phyloP scores from a whole-genome alignment of 2,797 vertebrate genomes.

The Lepilemur septentrionalis region DNA sequence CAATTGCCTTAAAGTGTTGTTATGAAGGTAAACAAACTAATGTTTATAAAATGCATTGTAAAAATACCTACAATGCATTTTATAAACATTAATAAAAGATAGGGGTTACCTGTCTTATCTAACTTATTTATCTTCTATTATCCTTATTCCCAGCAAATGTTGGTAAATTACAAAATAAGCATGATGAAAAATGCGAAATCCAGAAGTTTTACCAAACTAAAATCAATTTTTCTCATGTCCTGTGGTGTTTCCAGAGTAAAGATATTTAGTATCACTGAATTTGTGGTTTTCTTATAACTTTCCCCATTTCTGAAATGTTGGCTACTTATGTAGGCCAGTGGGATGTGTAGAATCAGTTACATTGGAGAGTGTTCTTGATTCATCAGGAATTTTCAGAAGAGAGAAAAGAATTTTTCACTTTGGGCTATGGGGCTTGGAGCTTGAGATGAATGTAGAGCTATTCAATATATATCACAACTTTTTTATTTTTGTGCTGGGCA shows the following conservation, averaged over 20 bases:
- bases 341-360: neutral
- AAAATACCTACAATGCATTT: neutral
- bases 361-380: neutral
- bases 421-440: neutral
- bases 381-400: neutral
- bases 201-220: neutral
- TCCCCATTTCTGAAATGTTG: slow-evolving; percentile 31
- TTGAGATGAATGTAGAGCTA: neutral
- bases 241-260: neutral
- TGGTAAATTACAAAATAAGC: slow-evolving; percentile 2
- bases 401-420: neutral
- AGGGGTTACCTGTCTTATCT: neutral
- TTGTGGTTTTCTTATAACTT: neutral
- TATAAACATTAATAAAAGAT: neutral
- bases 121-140: neutral
- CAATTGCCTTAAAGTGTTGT: neutral
- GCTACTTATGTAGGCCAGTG: neutral
- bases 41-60: neutral
- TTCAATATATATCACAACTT: neutral
- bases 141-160: neutral
- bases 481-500: slow-evolving; percentile 15
- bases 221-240: neutral
- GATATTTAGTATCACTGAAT: neutral
- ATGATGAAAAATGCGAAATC: neutral
- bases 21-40: neutral